Base-by-base conservation (phyloP, 2,888 invertebrate species). In the Tuberolachnus salignus region DNA sequence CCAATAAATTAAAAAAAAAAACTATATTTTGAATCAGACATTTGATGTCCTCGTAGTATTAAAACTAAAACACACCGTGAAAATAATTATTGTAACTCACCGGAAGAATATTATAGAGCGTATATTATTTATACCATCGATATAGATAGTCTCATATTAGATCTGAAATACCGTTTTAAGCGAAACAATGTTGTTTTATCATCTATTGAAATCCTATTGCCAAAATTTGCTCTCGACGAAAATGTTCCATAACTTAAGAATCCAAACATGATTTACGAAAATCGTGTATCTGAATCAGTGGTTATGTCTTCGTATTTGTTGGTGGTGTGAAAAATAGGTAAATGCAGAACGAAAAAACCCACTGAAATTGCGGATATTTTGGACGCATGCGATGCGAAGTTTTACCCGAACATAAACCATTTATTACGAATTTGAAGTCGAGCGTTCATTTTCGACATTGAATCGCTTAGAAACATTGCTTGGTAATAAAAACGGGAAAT, bases 401-500 rank as follows among this genome's bases (percentile, higher is more conserved):
- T 59, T 59, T 59, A 59, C 26, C 14, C 26, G 26, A 59, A 59
- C 59, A 59, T 57, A 57, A 14, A 59, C 26, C 26, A 23, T 59
- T 26, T 26, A 59, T 59, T 59, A 6, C 23, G 16, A 10, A 59
- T 59, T 23, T 57, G 21, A 0, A 13, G 13, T 23, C 1, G 23
- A 23, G 13, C 21, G 21, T 57, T n/a, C n/a, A n/a, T n/a, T n/a
- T n/a, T n/a, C n/a, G n/a, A n/a, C n/a, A n/a, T n/a, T n/a, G n/a
- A n/a, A n/a, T n/a, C n/a, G n/a, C n/a, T n/a, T n/a, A n/a, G n/a
- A n/a, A n/a, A n/a, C n/a, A n/a, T n/a, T n/a, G n/a, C n/a, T n/a
- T n/a, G n/a, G n/a, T n/a, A n/a, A n/a, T n/a, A n/a, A n/a, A n/a
- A n/a, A n/a, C n/a, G n/a, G n/a, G n/a, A n/a, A n/a, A n/a, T n/a